These are phyloP conservation scores for Hemicrepidius hirtus DNA, from an alignment of 2,888 invertebrate species.

Conservation along the genomic window DNA sequence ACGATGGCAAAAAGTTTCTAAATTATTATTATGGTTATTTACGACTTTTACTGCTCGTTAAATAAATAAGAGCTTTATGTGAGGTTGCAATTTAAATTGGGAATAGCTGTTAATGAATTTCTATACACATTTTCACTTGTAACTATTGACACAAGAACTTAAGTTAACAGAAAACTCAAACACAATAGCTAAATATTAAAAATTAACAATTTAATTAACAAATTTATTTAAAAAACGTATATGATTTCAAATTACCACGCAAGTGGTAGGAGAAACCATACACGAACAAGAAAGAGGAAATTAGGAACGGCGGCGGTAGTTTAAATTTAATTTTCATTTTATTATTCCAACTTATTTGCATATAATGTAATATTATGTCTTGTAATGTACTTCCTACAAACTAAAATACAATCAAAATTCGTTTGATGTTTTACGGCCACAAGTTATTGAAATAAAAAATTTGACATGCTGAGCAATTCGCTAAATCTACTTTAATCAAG, in stretches of 20 bases:
- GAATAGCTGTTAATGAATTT: no score
- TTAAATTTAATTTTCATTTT: constrained; percentile 19
- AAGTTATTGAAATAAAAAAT: neutral
- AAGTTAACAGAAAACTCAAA: no score
- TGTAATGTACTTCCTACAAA: constrained; percentile 26
- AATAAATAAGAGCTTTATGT: no score
- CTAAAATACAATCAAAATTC: constrained; percentile 7
- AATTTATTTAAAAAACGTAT: no score
- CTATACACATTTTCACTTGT: no score
- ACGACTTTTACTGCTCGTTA: neutral
- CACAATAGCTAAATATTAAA: no score
- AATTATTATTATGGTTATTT: neutral
- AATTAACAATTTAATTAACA: no score
- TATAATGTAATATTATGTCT: constrained; percentile 33
- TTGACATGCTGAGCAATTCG: neutral
- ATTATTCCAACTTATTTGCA: constrained; percentile 18
- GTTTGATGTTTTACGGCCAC: constrained; percentile 14
- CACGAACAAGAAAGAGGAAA: neutral
- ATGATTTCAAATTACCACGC: no score
- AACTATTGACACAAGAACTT: no score
- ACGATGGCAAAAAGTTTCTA: neutral
- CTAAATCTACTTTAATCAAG: no score
- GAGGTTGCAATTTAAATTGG: no score
- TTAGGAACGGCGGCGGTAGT: neutral
- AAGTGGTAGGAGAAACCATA: no score